Evolutionary conservation across 2,797 vertebrate genomes (phyloP), one percentile per base, ranked within the genome.

Genomic region (Cossypha dichroa): DNA sequence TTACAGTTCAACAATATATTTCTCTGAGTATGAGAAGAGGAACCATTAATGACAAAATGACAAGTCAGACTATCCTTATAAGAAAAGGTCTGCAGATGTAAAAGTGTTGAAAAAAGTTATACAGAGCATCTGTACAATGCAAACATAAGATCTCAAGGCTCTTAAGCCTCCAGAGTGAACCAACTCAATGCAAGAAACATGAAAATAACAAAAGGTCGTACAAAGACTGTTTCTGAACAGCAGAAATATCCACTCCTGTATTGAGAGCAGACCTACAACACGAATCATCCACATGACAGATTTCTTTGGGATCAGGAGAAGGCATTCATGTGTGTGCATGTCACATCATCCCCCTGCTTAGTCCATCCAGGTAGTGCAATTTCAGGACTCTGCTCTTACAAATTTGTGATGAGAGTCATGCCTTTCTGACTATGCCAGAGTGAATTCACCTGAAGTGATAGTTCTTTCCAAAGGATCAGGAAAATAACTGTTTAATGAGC

Each of bases 401-500:
- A 83, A 89, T 83, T 19, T 58, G 18, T 43, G 25, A 72, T 55
- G 72, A 52, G 14, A 60, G 36, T 77, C 34, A 59, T 31, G 87
- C 38, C 43, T 89, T 88, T 90, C 69, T 81, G 33, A 49, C 45
- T 80, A 64, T 89, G 79, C 17, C 41, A 58, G 22, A 52, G 15
- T 51, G 45, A 86, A 85, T 85, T 91, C 52, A 89, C 40, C 56
- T 69, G 73, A 91, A 66, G 20, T 59, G 46, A 52, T 70, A 56
- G 45, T 20, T 60, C 60, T 81, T 94, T 86, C 70, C 85, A 80
- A 80, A 86, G 43, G 55, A 82, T 88, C 38, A 70, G 17, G 54
- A 85, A 95, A 95, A 79, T 69, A 80, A 49, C 23, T 70, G 34
- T 48, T 88, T 95, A 94, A 94, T 90, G 63, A 94, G 85, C 45